Conservation (phyloP, 1,140 invertebrate species). For the Trichonephila inaurata region DNA sequence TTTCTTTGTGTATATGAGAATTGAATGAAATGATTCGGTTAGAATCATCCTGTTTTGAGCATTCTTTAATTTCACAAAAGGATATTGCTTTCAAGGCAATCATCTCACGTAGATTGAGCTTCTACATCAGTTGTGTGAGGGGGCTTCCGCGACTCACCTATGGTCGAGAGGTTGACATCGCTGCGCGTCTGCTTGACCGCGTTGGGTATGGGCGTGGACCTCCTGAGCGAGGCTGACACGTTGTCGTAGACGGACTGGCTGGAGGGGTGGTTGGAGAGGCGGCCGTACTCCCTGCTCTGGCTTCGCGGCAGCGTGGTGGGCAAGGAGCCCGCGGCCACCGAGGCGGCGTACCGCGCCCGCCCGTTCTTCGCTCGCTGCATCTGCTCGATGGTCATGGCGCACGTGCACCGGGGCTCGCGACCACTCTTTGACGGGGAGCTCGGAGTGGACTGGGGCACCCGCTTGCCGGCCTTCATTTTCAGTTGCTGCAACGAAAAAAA, state of each 20-base stretch:
- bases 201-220: constrained; percentile 78
- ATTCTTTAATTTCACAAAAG: no score
- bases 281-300: constrained; percentile 70
- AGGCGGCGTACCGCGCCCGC: constrained; percentile 80
- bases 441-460: constrained; percentile 95
- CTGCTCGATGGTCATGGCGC: constrained; percentile 91
- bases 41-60: no score
- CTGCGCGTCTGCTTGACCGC: constrained; percentile 76
- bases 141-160: constrained; percentile 1
- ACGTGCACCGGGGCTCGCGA: constrained; percentile 94
- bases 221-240: constrained; percentile 82
- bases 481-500: constrained; percentile 70
- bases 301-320: constrained; percentile 79
- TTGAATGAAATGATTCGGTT: no score
- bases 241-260: constrained; percentile 94
- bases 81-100: no score
- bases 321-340: constrained; percentile 42
- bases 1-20: no score
- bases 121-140: no score
- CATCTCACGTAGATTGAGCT: no score
- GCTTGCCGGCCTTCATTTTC: constrained; percentile 83
- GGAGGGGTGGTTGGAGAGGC: constrained; percentile 85
- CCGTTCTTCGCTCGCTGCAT: constrained; percentile 89
- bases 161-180: constrained; percentile 70
- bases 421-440: constrained; percentile 93